Evolutionary conservation across 2,888 invertebrate genomes (phyloP).

Genomic region (Allophyes oxyacanthae): DNA sequence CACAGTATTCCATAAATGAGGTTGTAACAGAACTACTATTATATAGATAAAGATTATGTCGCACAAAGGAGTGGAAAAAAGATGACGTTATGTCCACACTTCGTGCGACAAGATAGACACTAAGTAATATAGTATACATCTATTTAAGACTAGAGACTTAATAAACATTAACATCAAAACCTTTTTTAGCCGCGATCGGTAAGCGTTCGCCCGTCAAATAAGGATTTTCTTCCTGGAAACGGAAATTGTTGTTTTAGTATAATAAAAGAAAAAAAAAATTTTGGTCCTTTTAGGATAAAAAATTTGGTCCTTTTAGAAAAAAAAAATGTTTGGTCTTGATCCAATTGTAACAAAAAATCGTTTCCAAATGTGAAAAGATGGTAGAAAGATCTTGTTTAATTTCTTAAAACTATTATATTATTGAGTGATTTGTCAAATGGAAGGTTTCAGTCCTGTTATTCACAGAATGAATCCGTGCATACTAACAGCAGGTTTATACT

Average conservation of each 20-base stretch:
- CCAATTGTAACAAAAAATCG: slow-evolving; percentile 10
- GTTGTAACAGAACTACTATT: slow-evolving; percentile 65
- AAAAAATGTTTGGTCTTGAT: neutral
- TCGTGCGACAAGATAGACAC: slow-evolving; percentile 61
- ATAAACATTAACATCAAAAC: slow-evolving; percentile 91
- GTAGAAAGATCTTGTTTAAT: slow-evolving; percentile 15
- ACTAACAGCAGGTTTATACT: slow-evolving; percentile 90
- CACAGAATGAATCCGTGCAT: slow-evolving; percentile 37
- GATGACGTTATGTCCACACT: slow-evolving; percentile 22
- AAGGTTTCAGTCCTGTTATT: neutral
- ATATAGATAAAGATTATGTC: slow-evolving; percentile 57
- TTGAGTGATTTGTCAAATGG: neutral
- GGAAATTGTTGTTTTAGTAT: slow-evolving; percentile 41
- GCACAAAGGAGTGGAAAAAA: slow-evolving; percentile 48
- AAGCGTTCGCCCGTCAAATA: slow-evolving; percentile 95
- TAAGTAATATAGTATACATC: slow-evolving; percentile 59
- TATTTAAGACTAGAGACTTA: slow-evolving; percentile 62
- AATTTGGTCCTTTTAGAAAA: neutral
- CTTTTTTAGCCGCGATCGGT: slow-evolving; percentile 98
- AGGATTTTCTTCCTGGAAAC: slow-evolving; percentile 93
- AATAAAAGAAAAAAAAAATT: slow-evolving; percentile 9
- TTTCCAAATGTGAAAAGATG: slow-evolving; percentile 30
- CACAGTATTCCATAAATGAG: slow-evolving; percentile 56
- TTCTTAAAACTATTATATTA: slow-evolving; percentile 10
- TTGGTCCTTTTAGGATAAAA: neutral